Base-by-base conservation (phyloP, 1,140 invertebrate species). In the Andrena cerasifolii region DNA sequence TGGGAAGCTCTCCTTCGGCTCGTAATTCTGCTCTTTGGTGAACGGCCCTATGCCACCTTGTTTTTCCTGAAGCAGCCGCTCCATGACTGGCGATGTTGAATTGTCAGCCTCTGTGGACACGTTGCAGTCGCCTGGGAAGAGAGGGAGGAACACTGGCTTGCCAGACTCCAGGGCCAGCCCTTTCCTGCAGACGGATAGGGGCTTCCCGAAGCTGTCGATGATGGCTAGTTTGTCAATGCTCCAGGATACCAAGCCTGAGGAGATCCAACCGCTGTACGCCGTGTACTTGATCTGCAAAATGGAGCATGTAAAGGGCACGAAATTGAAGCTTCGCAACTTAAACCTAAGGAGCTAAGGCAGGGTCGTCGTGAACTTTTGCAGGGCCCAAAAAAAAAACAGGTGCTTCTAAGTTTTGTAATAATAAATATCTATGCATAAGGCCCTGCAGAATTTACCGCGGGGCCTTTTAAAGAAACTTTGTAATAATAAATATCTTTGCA, bases 221-320 rank as follows among this genome's bases (percentile, higher is more conserved):
- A 98, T 93, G 28, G 95, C 94, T 14, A 98, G 93, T 89, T 97
- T 97, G 88, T 98, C 96, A 59, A 98, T 94, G 80, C 94, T 95
- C 94, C 97, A 96, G 36, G 95, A 93, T 58, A 95, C 94, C 47
- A 97, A 92, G 0, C 97, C 97, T 18, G 96, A 97, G n/a, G 96
- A 97, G 59, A 98, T 94, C 98, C 98, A 98, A 3, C 98, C 98
- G 73, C 95, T 96, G 92, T 98, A 98, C 0, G 97, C 97, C 2
- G 96, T 96, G 92, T 98, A 98, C 62, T 96, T 95, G 7, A 98
- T 92, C 88, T 96, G 94, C 0, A 96, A 94, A 51, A 94, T 1
- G 6, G 0, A 3, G 0, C 0, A 26, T 56, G n/a, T n/a, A n/a
- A n/a, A n/a, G n/a, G n/a, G n/a, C n/a, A n/a, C n/a, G n/a, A n/a